Conservation (phyloP, 2,888 invertebrate species). For the Ferdinandea cuprea region DNA sequence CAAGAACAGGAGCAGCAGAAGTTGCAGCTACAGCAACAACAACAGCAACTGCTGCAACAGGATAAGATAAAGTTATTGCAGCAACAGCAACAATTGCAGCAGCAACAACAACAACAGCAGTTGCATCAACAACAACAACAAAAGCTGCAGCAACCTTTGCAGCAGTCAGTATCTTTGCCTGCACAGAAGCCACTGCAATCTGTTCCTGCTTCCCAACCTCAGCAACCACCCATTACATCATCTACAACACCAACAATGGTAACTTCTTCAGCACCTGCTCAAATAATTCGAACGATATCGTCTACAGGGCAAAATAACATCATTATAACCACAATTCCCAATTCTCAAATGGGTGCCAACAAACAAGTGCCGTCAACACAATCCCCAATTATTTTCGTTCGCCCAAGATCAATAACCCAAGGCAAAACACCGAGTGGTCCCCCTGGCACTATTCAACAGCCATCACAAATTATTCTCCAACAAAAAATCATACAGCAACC, state of each 20-base stretch:
- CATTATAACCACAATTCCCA: constrained; percentile 66
- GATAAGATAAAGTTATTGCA: constrained; percentile 74
- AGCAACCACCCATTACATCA: constrained; percentile 12
- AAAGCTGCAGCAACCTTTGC: constrained; percentile 63
- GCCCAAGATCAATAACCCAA: constrained; percentile 58
- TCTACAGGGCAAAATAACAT: constrained; percentile 64
- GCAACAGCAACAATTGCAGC: constrained; percentile 57
- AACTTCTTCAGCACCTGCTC: constrained; percentile 56
- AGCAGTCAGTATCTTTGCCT: constrained; percentile 31
- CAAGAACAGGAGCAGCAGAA: constrained; percentile 68
- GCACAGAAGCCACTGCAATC: constrained; percentile 44
- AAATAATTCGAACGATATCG: constrained; percentile 61
- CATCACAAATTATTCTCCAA: constrained; percentile 68
- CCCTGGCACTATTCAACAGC: constrained; percentile 41
- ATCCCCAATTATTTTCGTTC: constrained; percentile 66
- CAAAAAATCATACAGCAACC: constrained; percentile 69
- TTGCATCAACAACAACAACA: constrained; percentile 72
- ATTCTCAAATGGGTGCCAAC: constrained; percentile 48
- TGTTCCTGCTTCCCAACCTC: constrained; percentile 28
- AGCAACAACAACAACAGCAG: constrained; percentile 46
- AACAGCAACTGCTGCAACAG: constrained; percentile 73
- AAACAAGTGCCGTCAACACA: constrained; percentile 57
- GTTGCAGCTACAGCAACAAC: constrained; percentile 68
- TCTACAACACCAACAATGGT: constrained; percentile 27
- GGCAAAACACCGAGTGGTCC: constrained; percentile 44